Evolutionary conservation across 2,888 invertebrate genomes (phyloP), one percentile per base, ranked within the genome.

Genomic region (Ditylenchus weischeri): DNA sequence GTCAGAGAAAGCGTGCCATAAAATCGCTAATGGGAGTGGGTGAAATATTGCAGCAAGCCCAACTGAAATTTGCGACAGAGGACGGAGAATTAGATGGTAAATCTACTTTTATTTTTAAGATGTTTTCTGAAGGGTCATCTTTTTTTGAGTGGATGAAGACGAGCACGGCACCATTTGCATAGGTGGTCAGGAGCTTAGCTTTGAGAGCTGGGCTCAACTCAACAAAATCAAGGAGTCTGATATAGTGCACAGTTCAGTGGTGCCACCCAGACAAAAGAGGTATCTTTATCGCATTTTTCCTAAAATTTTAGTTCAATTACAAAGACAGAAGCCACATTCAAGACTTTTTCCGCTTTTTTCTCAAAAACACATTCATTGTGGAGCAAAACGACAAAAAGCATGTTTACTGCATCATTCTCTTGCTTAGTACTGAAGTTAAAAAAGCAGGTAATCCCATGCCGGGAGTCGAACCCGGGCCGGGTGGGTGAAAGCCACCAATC

Each of bases 181-280:
- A 29, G 72, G 60, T 29, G 72, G 73, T 6, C 29, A 54, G 43
- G 69, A 69, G 21, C 57, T 72, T 10, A 74, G 65, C 47, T 72
- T 72, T 23, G 72, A 72, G 38, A 62, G n/a, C 15, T 72, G 72
- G 72, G 73, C 65, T 51, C 50, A 74, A 47, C 64, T 72, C n/a
- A 72, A 69, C 58, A 38, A 48, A 54, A 74, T 71, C 38, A 54
- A 51, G 36, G 69, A 73, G 15, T 50, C 57, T 8, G 72, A 63
- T 19, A 51, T 74, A 48, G 69, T 73, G 18, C 58, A 63, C 21
- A 60, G 49, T 38, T 38, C 62, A 19, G 38, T 54, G 35, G 48
- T 49, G 7, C 47, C 23, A 13, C 59, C 65, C 58, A 69, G 57
- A 18, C 48, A 48, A 65, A 65, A 50, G 65, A 21, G 47, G 18